Evolutionary conservation across 2,797 vertebrate genomes (phyloP).

Genomic region (Thunnus albacares): DNA sequence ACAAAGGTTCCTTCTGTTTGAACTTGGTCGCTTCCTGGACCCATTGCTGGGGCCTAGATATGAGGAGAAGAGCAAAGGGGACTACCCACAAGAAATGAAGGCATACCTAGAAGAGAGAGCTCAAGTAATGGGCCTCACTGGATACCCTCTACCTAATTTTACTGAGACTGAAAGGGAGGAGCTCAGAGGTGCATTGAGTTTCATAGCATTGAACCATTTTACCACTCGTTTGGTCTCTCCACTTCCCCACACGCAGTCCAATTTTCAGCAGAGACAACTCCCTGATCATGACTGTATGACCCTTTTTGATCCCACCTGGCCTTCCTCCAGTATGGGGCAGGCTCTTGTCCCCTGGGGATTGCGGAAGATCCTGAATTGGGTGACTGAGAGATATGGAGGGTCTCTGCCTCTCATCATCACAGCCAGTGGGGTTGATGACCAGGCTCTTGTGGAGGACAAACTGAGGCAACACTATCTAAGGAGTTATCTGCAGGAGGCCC

Average conservation of each 20-base stretch:
- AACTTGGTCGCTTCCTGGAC: slow-evolving; percentile 93
- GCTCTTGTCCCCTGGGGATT: slow-evolving; percentile 92
- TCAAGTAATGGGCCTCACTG: slow-evolving; percentile 68
- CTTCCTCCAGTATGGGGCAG: slow-evolving; percentile 85
- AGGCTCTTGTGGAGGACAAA: slow-evolving; percentile 85
- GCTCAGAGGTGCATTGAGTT: slow-evolving; percentile 90
- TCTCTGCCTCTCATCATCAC: slow-evolving; percentile 89
- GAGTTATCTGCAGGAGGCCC: slow-evolving; percentile 91
- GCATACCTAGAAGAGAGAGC: slow-evolving; percentile 83
- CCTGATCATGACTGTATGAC: slow-evolving; percentile 85
- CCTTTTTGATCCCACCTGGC: slow-evolving; percentile 90
- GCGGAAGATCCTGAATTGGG: slow-evolving; percentile 91
- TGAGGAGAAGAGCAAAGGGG: slow-evolving; percentile 54
- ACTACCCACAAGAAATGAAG: slow-evolving; percentile 87
- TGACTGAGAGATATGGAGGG: slow-evolving; percentile 88
- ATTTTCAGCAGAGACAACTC: slow-evolving; percentile 34
- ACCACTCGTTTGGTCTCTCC: slow-evolving; percentile 93
- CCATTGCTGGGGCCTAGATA: slow-evolving; percentile 87
- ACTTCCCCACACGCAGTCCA: slow-evolving; percentile 27
- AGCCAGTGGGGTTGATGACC: slow-evolving; percentile 93
- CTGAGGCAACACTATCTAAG: slow-evolving; percentile 90
- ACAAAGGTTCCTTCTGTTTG: slow-evolving; percentile 91
- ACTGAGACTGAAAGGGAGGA: slow-evolving; percentile 85
- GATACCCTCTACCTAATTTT: slow-evolving; percentile 86
- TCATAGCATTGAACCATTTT: slow-evolving; percentile 95